phyloP scores from a whole-genome alignment of 2,888 invertebrate species.

The Harpalus rufipes region DNA sequence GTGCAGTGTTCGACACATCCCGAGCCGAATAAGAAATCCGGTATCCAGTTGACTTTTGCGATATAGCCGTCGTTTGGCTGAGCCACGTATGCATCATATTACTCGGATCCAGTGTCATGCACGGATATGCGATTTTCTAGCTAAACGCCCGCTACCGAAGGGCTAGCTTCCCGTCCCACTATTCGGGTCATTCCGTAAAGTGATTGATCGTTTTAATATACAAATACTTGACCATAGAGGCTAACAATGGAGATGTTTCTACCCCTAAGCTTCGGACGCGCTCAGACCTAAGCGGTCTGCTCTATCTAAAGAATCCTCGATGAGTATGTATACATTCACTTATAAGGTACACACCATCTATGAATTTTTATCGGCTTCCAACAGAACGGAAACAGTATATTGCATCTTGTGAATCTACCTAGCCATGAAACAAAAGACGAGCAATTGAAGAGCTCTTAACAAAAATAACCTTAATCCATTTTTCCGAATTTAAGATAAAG shows the following conservation, averaged over 20 bases:
- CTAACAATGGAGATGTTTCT: conserved; percentile 74
- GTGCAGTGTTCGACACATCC: conserved; percentile 14
- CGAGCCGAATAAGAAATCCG: conserved; percentile 56
- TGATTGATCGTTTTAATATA: conserved; percentile 79
- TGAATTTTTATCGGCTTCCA: conserved; percentile 56
- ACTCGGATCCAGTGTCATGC: conserved; percentile 9
- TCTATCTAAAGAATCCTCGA: conserved; percentile 36
- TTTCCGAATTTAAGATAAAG: no score
- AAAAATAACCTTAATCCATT: no score
- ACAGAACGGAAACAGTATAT: no score
- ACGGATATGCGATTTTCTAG: conserved; percentile 20
- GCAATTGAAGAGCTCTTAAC: no score
- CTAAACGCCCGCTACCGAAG: conserved; percentile 33
- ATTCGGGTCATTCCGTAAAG: conserved; percentile 75
- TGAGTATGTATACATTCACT: conserved; percentile 57
- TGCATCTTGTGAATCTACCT: no score
- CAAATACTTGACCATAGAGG: conserved; percentile 78
- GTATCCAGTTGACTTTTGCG: conserved; percentile 65
- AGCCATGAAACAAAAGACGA: no score
- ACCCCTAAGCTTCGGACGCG: conserved; percentile 54
- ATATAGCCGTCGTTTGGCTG: conserved; percentile 48
- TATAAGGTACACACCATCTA: conserved; percentile 49
- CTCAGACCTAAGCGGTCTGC: conserved; percentile 36
- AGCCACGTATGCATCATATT: conserved; percentile 57
- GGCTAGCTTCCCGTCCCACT: conserved; percentile 57